Percentiles rank a stretch among this genome's conserved stretches.
Evolutionary conservation across 2,888 invertebrate genomes (phyloP).

Genomic region (Meandrusa payeni): DNA sequence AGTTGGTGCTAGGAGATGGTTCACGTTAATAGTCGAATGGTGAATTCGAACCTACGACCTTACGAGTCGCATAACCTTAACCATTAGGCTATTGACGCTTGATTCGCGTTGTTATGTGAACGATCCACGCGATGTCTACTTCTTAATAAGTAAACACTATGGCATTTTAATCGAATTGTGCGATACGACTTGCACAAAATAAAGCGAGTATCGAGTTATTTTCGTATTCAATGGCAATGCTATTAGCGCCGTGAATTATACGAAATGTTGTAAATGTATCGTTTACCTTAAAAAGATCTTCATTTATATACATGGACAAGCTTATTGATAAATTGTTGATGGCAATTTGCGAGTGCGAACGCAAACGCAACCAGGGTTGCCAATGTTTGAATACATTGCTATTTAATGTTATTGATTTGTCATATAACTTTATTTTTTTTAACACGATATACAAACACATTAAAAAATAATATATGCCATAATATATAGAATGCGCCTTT

Average conservation of each 20-base stretch:
- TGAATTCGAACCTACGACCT: no score
- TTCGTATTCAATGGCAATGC: background rate
- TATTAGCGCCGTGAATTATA: constrained; percentile 19
- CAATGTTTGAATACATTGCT: background rate
- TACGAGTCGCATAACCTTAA: no score
- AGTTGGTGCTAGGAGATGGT: no score
- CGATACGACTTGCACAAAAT: background rate
- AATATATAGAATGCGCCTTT: background rate
- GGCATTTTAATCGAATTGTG: constrained; percentile 1
- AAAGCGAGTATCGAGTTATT: constrained; percentile 2
- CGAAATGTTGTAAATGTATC: constrained; percentile 18
- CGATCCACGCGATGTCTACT: background rate
- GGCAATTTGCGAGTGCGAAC: constrained; percentile 27
- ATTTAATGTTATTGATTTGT: no score
- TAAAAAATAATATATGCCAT: no score
- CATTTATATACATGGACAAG: constrained; percentile 12
- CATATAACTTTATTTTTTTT: no score
- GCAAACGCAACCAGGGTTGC: constrained; percentile 18
- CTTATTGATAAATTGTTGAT: constrained; percentile 23
- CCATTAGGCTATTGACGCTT: no score
- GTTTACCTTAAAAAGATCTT: constrained; percentile 12
- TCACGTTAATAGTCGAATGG: no score
- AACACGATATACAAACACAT: no score
- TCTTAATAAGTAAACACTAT: background rate
- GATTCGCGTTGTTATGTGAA: no score